phyloP scores from a whole-genome alignment of 2,113 vertebrate genomes.

The Andinoacara biseriatus region DNA sequence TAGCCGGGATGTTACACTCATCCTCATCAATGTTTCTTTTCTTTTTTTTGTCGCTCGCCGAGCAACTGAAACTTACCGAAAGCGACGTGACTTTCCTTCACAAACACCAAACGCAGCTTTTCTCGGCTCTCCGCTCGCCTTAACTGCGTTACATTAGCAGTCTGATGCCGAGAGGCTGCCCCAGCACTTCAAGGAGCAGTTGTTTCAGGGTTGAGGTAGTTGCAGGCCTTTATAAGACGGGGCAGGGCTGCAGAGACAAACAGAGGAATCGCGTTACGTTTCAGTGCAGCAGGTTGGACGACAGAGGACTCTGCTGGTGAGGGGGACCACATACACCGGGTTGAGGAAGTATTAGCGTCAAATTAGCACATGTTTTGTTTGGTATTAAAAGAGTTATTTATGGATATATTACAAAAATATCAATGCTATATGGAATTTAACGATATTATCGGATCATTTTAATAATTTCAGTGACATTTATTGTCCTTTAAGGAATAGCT shows the following conservation, averaged over 20 bases:
- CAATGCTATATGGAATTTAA: not conserved
- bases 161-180: not conserved
- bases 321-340: constrained; percentile 40
- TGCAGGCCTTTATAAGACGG: constrained; percentile 42
- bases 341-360: not conserved
- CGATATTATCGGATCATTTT: not conserved
- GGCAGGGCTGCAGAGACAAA: constrained; percentile 53
- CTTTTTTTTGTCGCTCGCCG: constrained; percentile 20
- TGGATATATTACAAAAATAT: accelerated
- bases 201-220: not conserved
- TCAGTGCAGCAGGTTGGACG: constrained; percentile 6
- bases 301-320: constrained; percentile 54
- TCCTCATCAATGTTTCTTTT: not conserved
- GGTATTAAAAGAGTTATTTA: not conserved
- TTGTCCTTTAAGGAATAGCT: too few relatives aligned
- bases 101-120: not conserved
- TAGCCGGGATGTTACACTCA: constrained; percentile 46
- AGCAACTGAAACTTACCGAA: constrained; percentile 63
- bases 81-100: constrained; percentile 5
- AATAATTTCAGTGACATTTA: not conserved
- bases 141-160: not conserved
- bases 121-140: accelerated
- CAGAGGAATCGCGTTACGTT: constrained; percentile 64
- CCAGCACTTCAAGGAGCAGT: not conserved
- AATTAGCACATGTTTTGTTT: too few relatives aligned